These are phyloP conservation scores for Tetraneura akinire DNA, from an alignment of 1,140 invertebrate species.

Conservation along the genomic window DNA sequence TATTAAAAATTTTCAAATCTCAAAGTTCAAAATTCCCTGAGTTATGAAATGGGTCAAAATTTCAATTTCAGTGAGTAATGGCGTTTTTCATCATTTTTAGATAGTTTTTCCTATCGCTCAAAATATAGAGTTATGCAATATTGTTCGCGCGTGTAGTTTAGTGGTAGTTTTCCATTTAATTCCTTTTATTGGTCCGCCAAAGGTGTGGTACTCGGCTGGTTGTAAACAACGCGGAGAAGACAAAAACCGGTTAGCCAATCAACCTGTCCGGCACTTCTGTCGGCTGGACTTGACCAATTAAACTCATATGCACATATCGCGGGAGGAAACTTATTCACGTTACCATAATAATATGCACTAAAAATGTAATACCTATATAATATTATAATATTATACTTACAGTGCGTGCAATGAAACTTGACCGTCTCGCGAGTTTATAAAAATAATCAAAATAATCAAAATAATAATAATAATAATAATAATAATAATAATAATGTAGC, in stretches of 20 bases:
- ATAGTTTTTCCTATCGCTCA: no score
- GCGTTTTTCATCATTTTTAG: no score
- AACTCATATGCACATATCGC: conserved; percentile 6
- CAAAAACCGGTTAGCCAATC: conserved; percentile 48
- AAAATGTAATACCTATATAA: background rate
- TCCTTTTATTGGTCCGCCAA: conserved; percentile 44
- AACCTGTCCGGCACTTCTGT: conserved; percentile 42
- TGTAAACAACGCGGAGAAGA: conserved; percentile 40
- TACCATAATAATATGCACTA: no score
- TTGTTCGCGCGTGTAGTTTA: background rate
- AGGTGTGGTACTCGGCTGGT: conserved; percentile 22
- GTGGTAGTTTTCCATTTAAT: background rate
- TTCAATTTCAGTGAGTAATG: no score
- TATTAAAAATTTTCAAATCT: no score
- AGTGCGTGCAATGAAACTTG: no score
- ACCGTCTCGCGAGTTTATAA: no score
- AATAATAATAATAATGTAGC: background rate
- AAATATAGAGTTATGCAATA: no score
- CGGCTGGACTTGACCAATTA: conserved; percentile 44
- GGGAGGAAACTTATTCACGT: background rate
- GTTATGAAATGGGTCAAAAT: no score
- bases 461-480: no score
- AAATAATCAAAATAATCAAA: no score
- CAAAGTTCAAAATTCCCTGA: no score
- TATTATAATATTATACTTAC: background rate